Base-by-base conservation (phyloP, 2,113 vertebrate genomes). In the Kryptolebias marmoratus region DNA sequence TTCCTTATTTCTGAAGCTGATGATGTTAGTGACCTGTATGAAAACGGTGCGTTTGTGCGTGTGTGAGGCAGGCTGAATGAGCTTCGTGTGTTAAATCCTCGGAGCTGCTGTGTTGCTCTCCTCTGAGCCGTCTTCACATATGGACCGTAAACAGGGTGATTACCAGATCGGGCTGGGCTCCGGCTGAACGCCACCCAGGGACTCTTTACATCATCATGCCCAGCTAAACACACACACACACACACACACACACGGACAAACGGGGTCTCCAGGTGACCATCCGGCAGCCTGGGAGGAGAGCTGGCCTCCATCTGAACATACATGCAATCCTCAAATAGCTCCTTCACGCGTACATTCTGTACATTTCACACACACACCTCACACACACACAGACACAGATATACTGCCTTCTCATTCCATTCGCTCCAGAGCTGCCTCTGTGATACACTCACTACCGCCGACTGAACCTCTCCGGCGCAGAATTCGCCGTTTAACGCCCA, bases 101-200 rank as follows among this genome's bases (percentile, higher is more conserved):
- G 6, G 82, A 75, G 87, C 82, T 75, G 18, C 66, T 11, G 68
- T 49, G 61, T 42, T 56, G 72, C 76, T 82, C 82, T 89, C 83
- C 62, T 87, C 87, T 87, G 89, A 90, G 89, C 85, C 75, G 84
- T 90, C 89, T 89, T 92, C 90, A 91, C 92, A 93, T 94, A 93
- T 93, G 92, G 92, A 91, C 90, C 85, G 89, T 93, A 94, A 93
- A 93, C 92, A 93, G 89, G 90, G 91, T 92, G 92, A 93, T 92
- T 93, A 93, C 91, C 84, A 88, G 90, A 90, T 87, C 86, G 90
- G 86, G 88, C 91, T 85, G 89, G 81, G 88, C 88, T 90, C 83
- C 60, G 89, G 87, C 92, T 93, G 90, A 94, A 92, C 83, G 90
- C 89, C 90, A 91, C 91, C 89, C 84, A 87, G 91, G 93, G 91